phyloP scores from a whole-genome alignment of 1,140 invertebrate species.

The Scaptodrosophila lebanonensis region DNA sequence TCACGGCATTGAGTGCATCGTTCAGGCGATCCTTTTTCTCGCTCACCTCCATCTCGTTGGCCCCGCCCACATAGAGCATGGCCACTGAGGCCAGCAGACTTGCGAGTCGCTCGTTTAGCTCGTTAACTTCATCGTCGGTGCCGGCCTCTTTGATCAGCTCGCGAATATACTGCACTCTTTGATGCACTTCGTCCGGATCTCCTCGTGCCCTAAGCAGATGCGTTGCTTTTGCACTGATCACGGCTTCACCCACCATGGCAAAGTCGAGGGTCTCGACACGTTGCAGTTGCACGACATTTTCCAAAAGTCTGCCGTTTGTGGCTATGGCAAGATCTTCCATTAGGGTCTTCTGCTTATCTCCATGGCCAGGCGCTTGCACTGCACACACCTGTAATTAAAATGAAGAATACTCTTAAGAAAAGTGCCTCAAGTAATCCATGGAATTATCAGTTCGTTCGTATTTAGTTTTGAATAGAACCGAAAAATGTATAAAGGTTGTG shows the following conservation, averaged over 20 bases:
- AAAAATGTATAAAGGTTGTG: no score
- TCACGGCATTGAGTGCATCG: constrained; percentile 68
- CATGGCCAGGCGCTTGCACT: no score
- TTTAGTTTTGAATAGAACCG: no score
- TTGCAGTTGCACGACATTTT: constrained; percentile 84
- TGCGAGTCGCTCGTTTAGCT: constrained; percentile 85
- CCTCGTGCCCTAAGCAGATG: constrained; percentile 79
- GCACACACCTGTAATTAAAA: no score
- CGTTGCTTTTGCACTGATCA: constrained; percentile 82
- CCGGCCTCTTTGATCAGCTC: constrained; percentile 83
- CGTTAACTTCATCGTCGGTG: constrained; percentile 87
- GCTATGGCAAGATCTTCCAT: constrained; percentile 84
- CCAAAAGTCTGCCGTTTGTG: constrained; percentile 83
- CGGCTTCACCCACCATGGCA: constrained; percentile 80
- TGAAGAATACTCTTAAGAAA: no score
- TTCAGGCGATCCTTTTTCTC: constrained; percentile 72
- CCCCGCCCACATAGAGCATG: constrained; percentile 62
- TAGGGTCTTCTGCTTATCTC: constrained; percentile 78
- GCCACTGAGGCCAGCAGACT: constrained; percentile 85
- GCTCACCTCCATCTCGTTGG: constrained; percentile 62
- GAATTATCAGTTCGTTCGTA: no score
- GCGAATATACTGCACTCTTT: constrained; percentile 81
- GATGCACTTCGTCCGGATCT: constrained; percentile 80
- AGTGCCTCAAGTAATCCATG: no score
- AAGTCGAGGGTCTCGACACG: constrained; percentile 18